Base-by-base conservation (phyloP, 2,888 invertebrate species). In the Invenusta paracnida region DNA sequence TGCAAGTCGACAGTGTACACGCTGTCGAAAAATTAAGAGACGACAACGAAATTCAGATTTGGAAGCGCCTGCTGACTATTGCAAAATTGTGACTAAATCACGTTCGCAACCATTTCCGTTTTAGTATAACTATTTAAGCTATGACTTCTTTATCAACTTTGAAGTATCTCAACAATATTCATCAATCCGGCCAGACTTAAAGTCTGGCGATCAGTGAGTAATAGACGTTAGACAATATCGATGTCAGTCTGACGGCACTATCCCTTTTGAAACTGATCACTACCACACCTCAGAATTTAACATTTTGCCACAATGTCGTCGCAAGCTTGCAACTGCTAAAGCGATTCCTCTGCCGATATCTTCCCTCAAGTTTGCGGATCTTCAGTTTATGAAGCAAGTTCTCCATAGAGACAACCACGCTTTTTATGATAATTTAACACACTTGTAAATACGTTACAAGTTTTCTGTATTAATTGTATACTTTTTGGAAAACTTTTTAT, bases 1-100 rank as follows among this genome's bases (percentile, higher is more conserved):
- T 82, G 82, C 13, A 82, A 23, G 82, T 82, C 23, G 82, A 82
- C 27, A 23, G n/a, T 2, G 82, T 82, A 2, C 82, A 82, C 30
- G 29, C 82, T n/a, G n/a, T n/a, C n/a, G n/a, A 30, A 82, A 28
- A 23, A 17, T 82, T 28, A 29, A 82, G n/a, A 13, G n/a, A 5
- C 5, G 13, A 17, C 82, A 82, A 17, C 5, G 29, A 23, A 28
- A 28, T 23, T 2, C 2, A 5, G 27, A 82, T 2, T 29, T 82
- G 28, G 31, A 82, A 29, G 27, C 23, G 1, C 27, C 29, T 5
- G 82, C 82, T 13, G 82, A 82, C 27, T 82, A 82, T 29, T 82
- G 82, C 29, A 13, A 23, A 13, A 30, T 30, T 13, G 2, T 17
- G 5, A 23, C 17, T 17, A 17, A 82, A 13, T 17, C 82, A 5